phyloP scores from a whole-genome alignment of 2,113 vertebrate species.

The Alexandromys fortis region DNA sequence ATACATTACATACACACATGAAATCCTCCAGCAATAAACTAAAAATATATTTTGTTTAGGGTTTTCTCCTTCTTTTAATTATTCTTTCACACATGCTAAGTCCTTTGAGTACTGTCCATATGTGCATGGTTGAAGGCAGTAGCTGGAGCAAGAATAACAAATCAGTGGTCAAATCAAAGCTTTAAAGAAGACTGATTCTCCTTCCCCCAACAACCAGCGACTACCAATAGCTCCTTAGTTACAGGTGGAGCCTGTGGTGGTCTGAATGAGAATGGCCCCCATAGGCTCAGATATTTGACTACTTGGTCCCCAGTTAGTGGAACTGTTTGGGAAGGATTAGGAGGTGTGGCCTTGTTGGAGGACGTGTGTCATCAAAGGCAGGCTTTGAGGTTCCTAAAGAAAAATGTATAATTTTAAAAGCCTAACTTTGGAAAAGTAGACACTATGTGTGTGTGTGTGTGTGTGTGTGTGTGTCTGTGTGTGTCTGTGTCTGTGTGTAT shows the following conservation, averaged over 20 bases:
- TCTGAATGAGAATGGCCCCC: neutral
- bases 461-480: neutral
- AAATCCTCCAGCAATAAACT: neutral
- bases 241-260: neutral
- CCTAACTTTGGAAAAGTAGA: neutral
- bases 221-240: neutral
- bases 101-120: neutral
- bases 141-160: neutral
- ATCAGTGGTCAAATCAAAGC: neutral
- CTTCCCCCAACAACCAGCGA: neutral
- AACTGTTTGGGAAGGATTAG: neutral
- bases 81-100: neutral
- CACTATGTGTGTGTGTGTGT: too few relatives aligned
- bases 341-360: neutral
- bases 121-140: neutral
- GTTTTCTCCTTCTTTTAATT: neutral
- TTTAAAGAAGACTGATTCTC: neutral
- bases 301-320: neutral
- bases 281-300: neutral
- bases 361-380: neutral
- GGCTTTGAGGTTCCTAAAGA: neutral
- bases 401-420: neutral
- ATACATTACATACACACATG: neutral
- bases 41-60: neutral
- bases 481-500: neutral